These are phyloP conservation scores for Bellardia bayeri DNA, from an alignment of 2,888 invertebrate genomes.

Conservation along the genomic window DNA sequence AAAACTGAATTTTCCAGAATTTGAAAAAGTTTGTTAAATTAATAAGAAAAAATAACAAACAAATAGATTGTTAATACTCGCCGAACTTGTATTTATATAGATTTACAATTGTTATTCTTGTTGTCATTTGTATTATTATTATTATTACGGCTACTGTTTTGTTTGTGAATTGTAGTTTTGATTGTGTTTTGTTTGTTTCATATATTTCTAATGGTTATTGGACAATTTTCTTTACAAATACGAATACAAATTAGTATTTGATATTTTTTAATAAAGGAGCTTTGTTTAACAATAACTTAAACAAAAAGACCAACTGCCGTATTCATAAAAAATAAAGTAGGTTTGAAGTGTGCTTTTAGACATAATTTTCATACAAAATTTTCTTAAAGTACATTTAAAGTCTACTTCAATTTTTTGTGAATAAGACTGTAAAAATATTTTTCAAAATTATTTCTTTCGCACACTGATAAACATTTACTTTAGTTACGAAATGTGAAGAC, in stretches of 20 bases:
- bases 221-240: conserved; percentile 1
- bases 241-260: not conserved
- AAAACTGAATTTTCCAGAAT: not conserved
- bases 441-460: conserved; percentile 28
- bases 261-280: conserved; percentile 36
- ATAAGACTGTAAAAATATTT: too few relatives aligned
- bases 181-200: conserved; percentile 7
- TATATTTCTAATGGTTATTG: not conserved
- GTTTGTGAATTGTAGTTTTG: conserved; percentile 25
- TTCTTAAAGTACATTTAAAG: too few relatives aligned
- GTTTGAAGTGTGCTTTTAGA: too few relatives aligned
- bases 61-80: conserved; percentile 40
- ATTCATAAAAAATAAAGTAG: too few relatives aligned
- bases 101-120: conserved; percentile 22
- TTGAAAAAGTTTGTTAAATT: conserved; percentile 2
- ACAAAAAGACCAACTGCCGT: conserved; percentile 21
- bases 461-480: not conserved
- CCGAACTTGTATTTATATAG: not conserved
- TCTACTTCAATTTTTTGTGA: too few relatives aligned
- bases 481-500: not conserved
- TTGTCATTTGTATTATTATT: not conserved
- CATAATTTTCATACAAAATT: too few relatives aligned
- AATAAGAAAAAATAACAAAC: conserved; percentile 1
- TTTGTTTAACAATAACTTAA: conserved; percentile 27
- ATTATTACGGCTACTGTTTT: conserved; percentile 9